Conservation (phyloP, 2,888 invertebrate species). For the Myopa tessellatipennis region DNA sequence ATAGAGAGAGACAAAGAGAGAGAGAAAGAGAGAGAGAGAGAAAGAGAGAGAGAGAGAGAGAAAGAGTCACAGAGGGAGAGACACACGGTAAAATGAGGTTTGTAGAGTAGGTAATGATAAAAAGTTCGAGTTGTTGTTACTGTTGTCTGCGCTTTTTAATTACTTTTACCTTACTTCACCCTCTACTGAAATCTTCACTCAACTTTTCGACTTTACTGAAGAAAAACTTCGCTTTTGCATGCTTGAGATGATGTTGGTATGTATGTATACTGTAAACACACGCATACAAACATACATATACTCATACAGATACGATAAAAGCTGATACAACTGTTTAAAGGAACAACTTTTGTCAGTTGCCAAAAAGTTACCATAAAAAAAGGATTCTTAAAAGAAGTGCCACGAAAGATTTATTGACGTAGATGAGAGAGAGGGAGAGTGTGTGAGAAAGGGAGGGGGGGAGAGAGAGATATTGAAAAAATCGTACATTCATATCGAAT, state of each 20-base stretch:
- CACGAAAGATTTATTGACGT: background rate
- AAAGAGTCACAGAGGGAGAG: too few relatives aligned
- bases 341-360: conserved; percentile 2
- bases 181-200: background rate
- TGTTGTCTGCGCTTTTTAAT: background rate
- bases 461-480: too few relatives aligned
- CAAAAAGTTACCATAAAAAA: conserved; percentile 1
- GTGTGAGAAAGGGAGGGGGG: background rate
- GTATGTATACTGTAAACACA: background rate
- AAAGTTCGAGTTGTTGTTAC: too few relatives aligned
- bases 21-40: too few relatives aligned
- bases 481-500: too few relatives aligned
- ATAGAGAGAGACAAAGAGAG: too few relatives aligned
- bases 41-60: too few relatives aligned
- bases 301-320: background rate
- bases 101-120: too few relatives aligned
- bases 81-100: too few relatives aligned
- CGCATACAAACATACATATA: background rate
- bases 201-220: background rate
- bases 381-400: too few relatives aligned
- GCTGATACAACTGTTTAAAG: background rate
- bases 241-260: too few relatives aligned
- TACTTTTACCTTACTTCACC: background rate
- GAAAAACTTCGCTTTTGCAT: background rate
- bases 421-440: background rate